Percentiles rank a stretch among this genome's conserved stretches.
These are phyloP conservation scores for Patagioenas fasciata DNA, from an alignment of 2,113 vertebrate genomes.

Conservation along the genomic window DNA sequence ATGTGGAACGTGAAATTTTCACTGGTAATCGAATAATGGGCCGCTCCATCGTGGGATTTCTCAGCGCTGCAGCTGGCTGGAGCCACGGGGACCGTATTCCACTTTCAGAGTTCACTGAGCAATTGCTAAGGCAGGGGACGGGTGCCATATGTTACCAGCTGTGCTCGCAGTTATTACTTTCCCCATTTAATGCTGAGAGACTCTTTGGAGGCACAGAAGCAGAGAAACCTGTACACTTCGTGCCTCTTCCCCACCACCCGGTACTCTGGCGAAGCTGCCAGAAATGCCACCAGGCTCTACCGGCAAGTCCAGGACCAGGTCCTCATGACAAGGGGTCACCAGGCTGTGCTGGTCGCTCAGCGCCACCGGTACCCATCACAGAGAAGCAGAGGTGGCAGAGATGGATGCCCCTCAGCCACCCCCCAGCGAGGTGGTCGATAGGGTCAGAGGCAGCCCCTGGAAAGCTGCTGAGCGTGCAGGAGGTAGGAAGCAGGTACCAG, in stretches of 20 bases:
- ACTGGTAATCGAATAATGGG: background rate
- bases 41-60: background rate
- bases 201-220: background rate
- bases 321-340: background rate
- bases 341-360: background rate
- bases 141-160: conserved; percentile 70
- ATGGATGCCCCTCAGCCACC: background rate
- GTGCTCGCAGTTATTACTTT: background rate
- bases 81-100: conserved; percentile 35
- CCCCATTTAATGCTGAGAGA: background rate
- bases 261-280: background rate
- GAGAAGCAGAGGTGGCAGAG: background rate
- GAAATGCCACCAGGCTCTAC: conserved; percentile 5
- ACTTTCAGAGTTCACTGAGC: conserved; percentile 69
- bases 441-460: background rate
- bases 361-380: rapidly evolving
- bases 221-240: background rate
- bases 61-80: conserved; percentile 58
- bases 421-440: rapidly evolving
- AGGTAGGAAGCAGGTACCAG: background rate
- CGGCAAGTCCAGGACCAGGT: rapidly evolving
- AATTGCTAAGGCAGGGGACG: conserved; percentile 64
- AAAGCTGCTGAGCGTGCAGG: rapidly evolving
- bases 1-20: background rate
- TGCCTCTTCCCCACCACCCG: background rate